Conservation (phyloP, 2,113 vertebrate species). For the Mus pahari region DNA sequence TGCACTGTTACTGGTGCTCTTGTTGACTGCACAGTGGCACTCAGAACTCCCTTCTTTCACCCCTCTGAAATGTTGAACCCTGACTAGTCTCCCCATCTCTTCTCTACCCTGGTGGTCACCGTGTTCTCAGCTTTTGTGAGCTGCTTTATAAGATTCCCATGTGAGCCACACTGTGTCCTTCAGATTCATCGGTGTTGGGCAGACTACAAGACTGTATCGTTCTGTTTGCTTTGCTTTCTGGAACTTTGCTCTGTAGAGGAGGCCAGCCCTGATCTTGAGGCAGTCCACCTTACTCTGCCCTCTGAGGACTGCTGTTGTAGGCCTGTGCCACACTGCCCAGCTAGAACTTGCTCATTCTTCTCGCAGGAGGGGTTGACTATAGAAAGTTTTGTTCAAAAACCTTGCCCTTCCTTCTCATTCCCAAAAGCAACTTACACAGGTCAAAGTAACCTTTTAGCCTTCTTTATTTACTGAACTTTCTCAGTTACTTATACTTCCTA, state of each 20-base stretch:
- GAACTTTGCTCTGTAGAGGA: background rate
- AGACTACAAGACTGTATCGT: background rate
- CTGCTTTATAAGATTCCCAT: background rate
- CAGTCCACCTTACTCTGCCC: too few species aligned
- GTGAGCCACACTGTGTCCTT: background rate
- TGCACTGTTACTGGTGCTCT: background rate
- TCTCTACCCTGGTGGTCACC: background rate
- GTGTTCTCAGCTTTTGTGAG: background rate
- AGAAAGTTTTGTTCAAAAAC: background rate
- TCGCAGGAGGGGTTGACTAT: constrained; percentile 3
- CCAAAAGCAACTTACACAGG: background rate
- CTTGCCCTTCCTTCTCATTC: background rate
- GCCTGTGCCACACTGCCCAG: too few species aligned
- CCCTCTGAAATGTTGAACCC: background rate
- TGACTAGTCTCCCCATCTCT: background rate
- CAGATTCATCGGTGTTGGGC: background rate
- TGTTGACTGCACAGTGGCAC: background rate
- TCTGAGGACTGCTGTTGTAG: background rate
- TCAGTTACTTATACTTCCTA: constrained; percentile 7
- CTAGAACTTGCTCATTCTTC: background rate
- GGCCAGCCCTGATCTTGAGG: background rate
- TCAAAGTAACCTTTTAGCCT: background rate
- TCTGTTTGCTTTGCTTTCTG: background rate
- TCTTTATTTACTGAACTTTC: background rate
- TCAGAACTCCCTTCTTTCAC: background rate